Percentiles rank a stretch among this genome's conserved stretches.
Conservation (phyloP, 2,113 vertebrate species). For the Lepisosteus osseus region DNA sequence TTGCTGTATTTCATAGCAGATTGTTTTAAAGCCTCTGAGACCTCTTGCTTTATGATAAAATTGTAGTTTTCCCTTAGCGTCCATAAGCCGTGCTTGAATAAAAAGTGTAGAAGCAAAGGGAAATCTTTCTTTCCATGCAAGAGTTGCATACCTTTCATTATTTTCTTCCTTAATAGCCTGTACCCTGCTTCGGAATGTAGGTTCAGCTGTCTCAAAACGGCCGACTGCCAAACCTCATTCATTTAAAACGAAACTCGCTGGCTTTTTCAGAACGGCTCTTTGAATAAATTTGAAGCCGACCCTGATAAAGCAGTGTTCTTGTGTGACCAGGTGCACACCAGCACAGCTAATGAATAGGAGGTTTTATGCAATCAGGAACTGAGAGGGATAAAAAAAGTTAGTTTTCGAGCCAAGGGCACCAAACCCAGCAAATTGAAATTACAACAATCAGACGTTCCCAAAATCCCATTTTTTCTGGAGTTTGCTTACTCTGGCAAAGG, state of each 20-base stretch:
- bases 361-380: background rate
- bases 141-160: constrained; percentile 15
- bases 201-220: constrained; percentile 34
- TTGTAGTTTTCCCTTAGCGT: too few relatives aligned
- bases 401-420: constrained; percentile 10
- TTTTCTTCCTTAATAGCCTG: constrained; percentile 34
- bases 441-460: background rate
- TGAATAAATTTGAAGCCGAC: constrained; percentile 9
- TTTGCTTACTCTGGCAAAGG: too few relatives aligned
- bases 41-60: too few relatives aligned
- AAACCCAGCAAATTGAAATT: background rate
- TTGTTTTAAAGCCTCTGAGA: too few relatives aligned
- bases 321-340: constrained; percentile 13
- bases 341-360: constrained; percentile 11
- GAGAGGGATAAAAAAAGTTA: background rate
- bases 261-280: constrained; percentile 16
- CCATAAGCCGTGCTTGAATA: too few relatives aligned
- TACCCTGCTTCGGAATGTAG: constrained; percentile 30
- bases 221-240: constrained; percentile 27
- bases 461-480: background rate
- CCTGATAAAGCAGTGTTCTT: background rate
- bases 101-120: constrained; percentile 22
- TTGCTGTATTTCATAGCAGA: too few relatives aligned
- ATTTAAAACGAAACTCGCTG: constrained; percentile 18
- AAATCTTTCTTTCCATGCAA: constrained; percentile 21